phyloP scores from a whole-genome alignment of 2,888 invertebrate species.

The Drosophila eohydei region DNA sequence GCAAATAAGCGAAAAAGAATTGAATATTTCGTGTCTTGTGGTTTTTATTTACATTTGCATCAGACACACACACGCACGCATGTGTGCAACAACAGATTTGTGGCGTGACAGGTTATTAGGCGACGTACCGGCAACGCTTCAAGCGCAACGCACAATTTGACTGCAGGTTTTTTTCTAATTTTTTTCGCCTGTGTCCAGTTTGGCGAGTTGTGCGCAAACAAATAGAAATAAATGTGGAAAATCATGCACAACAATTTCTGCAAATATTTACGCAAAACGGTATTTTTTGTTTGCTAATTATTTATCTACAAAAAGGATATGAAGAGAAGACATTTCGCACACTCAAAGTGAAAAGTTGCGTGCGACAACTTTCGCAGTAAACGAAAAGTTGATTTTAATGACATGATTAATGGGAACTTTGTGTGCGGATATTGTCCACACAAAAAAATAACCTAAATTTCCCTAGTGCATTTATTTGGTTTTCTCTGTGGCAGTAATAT shows the following conservation, averaged over 20 bases:
- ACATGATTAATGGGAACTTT: constrained; percentile 36
- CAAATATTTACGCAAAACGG: constrained; percentile 47
- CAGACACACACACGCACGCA: constrained; percentile 36
- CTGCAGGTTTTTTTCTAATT: constrained; percentile 63
- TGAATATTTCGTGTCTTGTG: constrained; percentile 63
- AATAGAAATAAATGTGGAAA: constrained; percentile 57
- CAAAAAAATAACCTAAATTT: constrained; percentile 10
- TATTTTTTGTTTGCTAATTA: constrained; percentile 49
- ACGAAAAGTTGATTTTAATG: constrained; percentile 36
- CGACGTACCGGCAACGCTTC: constrained; percentile 70
- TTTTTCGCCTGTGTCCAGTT: constrained; percentile 58
- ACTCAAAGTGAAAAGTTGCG: constrained; percentile 52
- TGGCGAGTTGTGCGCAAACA: constrained; percentile 32
- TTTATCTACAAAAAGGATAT: constrained; percentile 41
- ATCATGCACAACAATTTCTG: constrained; percentile 45
- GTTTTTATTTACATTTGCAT: constrained; percentile 73
- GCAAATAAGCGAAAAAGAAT: constrained; percentile 43
- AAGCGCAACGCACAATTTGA: constrained; percentile 71
- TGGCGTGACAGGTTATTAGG: constrained; percentile 84
- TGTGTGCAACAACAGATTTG: constrained; percentile 58
- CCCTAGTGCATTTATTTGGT: constrained; percentile 1
- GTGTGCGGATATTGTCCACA: constrained; percentile 18
- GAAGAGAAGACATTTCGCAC: constrained; percentile 33
- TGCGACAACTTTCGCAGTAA: constrained; percentile 61
- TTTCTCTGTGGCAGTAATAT: background rate